These are phyloP conservation scores for Connochaetes taurinus DNA, from an alignment of 2,113 vertebrate species.

Conservation along the genomic window DNA sequence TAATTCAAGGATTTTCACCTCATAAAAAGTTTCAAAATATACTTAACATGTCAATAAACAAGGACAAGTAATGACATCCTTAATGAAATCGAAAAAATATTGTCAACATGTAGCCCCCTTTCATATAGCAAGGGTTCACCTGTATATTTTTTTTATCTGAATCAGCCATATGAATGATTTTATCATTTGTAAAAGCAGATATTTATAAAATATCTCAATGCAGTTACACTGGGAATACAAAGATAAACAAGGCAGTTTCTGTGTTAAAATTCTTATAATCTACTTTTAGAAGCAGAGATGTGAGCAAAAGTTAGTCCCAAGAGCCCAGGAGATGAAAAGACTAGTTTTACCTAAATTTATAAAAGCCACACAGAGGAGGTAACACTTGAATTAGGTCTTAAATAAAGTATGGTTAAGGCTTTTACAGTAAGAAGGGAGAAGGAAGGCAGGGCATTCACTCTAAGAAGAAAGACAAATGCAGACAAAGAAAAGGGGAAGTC, in stretches of 20 bases:
- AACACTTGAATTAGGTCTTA: background rate
- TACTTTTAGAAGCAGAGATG: background rate
- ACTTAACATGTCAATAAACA: background rate
- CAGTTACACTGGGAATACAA: background rate
- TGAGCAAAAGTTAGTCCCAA: background rate
- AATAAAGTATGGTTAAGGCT: background rate
- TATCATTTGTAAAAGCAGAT: background rate
- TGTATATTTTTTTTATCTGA: background rate
- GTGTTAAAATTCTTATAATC: background rate
- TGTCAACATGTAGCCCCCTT: background rate
- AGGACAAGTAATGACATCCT: background rate
- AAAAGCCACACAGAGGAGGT: background rate
- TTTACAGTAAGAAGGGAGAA: background rate
- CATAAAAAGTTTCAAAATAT: background rate
- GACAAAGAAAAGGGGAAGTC: background rate
- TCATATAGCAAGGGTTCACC: background rate
- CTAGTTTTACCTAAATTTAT: background rate
- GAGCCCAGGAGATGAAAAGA: background rate
- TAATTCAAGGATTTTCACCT: background rate
- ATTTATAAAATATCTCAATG: background rate
- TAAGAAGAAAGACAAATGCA: background rate
- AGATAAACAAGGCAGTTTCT: background rate
- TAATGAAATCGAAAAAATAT: background rate
- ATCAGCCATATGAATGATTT: background rate
- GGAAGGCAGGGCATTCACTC: background rate